A percentile compares a stretch with the other conserved stretches of the same genome.
phyloP scores from a whole-genome alignment of 2,797 vertebrate genomes.

The Semotilus atromaculatus region DNA sequence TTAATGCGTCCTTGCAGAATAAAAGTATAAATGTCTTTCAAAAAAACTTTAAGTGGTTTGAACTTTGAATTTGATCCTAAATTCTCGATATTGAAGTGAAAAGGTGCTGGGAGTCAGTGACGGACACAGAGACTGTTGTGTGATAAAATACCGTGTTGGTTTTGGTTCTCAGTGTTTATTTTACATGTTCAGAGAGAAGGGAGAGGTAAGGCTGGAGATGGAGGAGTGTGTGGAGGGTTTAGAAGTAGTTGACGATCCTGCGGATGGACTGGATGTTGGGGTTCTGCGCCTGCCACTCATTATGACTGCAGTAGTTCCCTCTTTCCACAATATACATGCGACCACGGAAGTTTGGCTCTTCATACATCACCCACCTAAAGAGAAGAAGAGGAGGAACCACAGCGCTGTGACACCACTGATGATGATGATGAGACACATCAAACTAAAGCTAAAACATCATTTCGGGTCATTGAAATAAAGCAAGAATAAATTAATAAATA shows the following conservation, averaged over 20 bases:
- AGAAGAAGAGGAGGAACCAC: neutral
- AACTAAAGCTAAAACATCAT: neutral
- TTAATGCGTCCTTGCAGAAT: neutral
- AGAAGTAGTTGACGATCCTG: conserved; percentile 90
- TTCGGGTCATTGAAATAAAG: no score
- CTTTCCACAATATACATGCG: conserved; percentile 92
- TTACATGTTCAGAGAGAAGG: conserved; percentile 41
- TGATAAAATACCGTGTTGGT: conserved; percentile 70
- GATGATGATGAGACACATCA: neutral
- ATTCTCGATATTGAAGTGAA: no score
- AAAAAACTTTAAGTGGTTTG: neutral
- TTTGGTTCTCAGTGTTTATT: conserved; percentile 49
- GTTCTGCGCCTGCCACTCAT: conserved; percentile 86
- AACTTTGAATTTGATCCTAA: no score
- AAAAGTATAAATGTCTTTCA: neutral
- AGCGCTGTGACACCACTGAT: neutral
- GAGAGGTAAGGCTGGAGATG: neutral
- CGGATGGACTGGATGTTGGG: conserved; percentile 89
- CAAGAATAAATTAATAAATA: no score
- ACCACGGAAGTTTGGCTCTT: conserved; percentile 92
- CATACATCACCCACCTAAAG: conserved; percentile 91
- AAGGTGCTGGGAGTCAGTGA: conserved; percentile 7
- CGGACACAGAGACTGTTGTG: conserved; percentile 57
- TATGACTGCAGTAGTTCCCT: conserved; percentile 85
- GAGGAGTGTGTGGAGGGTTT: conserved; percentile 58